Evolutionary conservation across 1,140 invertebrate species (phyloP), one percentile per base, ranked within the genome.

Genomic region (Hestina assimilis): DNA sequence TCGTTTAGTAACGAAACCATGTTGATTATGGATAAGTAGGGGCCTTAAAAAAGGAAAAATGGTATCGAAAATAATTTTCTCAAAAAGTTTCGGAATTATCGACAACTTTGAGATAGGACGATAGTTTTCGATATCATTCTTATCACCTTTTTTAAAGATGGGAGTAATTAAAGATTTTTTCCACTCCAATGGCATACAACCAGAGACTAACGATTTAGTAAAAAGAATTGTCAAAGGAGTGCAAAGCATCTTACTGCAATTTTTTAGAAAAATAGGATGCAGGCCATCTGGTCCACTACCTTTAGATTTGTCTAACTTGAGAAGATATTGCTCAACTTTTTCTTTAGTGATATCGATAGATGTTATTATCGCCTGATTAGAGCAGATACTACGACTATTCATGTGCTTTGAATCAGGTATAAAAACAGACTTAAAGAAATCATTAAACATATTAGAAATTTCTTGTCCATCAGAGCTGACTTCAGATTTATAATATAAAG

Each of bases 1-100:
- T 6, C 35, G 43, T 3, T 31, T 41, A 20, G 45, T 47, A 24
- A 29, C 20, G 20, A 56, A 46, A 5, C 42, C 31, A 47, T 40
- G 53, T 35, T n/a, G n/a, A n/a, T n/a, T n/a, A n/a, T n/a, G n/a
- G n/a, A n/a, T n/a, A n/a, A n/a, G n/a, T n/a, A n/a, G n/a, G n/a
- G n/a, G n/a, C n/a, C n/a, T n/a, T n/a, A n/a, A 47, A 33, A 17
- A 21, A n/a, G 8, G n/a, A 11, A 35, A 21, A 48, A 9, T 35
- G 21, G 9, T 23, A 40, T n/a, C n/a, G n/a, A n/a, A n/a, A n/a
- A n/a, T n/a, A n/a, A n/a, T n/a, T n/a, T n/a, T n/a, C n/a, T n/a
- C n/a, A n/a, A n/a, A n/a, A n/a, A n/a, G n/a, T n/a, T n/a, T n/a
- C n/a, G n/a, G n/a, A n/a, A n/a, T n/a, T n/a, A n/a, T n/a, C n/a